These are phyloP conservation scores for Anoplopoma fimbria DNA, from an alignment of 2,113 vertebrate genomes.

Conservation along the genomic window DNA sequence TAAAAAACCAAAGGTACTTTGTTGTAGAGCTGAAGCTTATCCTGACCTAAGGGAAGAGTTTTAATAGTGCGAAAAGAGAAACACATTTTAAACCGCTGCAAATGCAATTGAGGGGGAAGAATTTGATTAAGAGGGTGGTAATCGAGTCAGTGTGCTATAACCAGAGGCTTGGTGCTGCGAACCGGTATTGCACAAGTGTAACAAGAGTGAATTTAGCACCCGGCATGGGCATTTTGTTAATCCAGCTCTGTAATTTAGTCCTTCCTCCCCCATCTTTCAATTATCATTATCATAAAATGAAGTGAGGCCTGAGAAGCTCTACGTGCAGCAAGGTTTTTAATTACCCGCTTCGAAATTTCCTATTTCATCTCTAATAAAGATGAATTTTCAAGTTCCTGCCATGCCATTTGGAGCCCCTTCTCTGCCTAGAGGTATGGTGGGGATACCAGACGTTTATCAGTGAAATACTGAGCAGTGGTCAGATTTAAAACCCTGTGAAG, in stretches of 20 bases:
- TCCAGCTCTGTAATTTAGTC: constrained; percentile 77
- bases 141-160: constrained; percentile 73
- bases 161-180: constrained; percentile 70
- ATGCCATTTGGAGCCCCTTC: constrained; percentile 50
- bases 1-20: constrained; percentile 50
- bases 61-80: constrained; percentile 63
- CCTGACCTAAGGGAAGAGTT: constrained; percentile 49
- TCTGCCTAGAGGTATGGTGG: constrained; percentile 41
- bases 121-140: constrained; percentile 77
- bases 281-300: constrained; percentile 84
- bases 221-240: constrained; percentile 74
- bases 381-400: constrained; percentile 71
- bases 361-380: constrained; percentile 82
- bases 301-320: constrained; percentile 77
- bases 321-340: constrained; percentile 79
- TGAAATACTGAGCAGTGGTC: constrained; percentile 45
- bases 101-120: constrained; percentile 72
- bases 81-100: constrained; percentile 67
- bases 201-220: constrained; percentile 76
- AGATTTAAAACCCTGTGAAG: constrained; percentile 37
- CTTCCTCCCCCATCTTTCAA: constrained; percentile 81
- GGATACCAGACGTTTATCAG: constrained; percentile 55
- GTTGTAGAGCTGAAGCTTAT: constrained; percentile 47
- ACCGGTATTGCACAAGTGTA: constrained; percentile 72
- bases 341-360: constrained; percentile 78